Evolutionary conservation across 2,888 invertebrate genomes (phyloP), one percentile per base, ranked within the genome.

Genomic region (Cactoblastis cactorum): DNA sequence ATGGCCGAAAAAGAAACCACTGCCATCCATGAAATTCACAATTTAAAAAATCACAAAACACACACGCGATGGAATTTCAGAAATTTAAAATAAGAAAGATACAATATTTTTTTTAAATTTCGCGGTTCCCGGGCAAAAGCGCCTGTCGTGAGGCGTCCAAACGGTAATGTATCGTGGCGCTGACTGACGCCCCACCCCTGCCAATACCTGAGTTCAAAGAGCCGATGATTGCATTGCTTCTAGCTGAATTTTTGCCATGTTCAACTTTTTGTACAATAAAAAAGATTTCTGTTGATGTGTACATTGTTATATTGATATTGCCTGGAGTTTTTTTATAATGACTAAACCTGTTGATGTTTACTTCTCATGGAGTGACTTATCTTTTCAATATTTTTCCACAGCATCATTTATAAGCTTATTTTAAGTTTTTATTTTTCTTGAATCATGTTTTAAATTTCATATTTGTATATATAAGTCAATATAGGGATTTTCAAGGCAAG

Each of bases 91-190:
- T 41, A n/a, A 11, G 15, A 47, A 37, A 1, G 12, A 8, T 8
- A 5, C 19, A 12, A 18, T 19, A 22, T 24, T 5, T 67, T 69
- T 69, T 71, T 59, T 64, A 65, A 69, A 67, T 57, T 65, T 55
- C 71, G 70, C 74, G 67, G 55, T 54, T 53, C 54, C 24, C 37
- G 50, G 49, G 50, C 65, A 54, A 61, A 66, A 55, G 54, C 59
- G 49, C 54, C 50, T 59, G 50, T 53, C 53, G 51, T 57, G 50
- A 69, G 63, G 71, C 83, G 81, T 76, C 76, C 70, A 67, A 61
- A 60, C 80, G 59, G 63, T 63, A 63, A 69, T 75, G 65, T 61
- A 69, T 67, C 80, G 73, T 76, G 77, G 54, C 71, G 73, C 67
- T 67, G 61, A 82, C 82, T 82, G 80, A 59, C 65, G 59, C 67